phyloP scores from a whole-genome alignment of 2,888 invertebrate genomes.

The Antitype chi region DNA sequence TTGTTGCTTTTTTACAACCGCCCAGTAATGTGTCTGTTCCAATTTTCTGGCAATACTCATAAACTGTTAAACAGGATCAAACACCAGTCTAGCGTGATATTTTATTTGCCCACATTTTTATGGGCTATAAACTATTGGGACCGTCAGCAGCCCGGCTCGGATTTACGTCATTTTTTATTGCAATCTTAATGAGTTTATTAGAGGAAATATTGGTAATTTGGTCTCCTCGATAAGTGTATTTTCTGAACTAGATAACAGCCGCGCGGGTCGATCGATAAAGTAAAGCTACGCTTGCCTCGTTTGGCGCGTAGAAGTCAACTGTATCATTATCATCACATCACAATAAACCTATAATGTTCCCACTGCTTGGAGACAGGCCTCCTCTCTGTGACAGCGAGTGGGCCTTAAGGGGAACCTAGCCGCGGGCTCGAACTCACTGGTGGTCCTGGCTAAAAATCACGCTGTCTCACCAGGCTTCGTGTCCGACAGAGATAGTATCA shows the following conservation, averaged over 20 bases:
- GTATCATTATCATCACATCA: too few relatives aligned
- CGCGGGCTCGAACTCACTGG: too few relatives aligned
- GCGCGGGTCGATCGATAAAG: too few relatives aligned
- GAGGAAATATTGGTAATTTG: slow-evolving; percentile 42
- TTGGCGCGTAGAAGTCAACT: too few relatives aligned
- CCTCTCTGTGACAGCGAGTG: too few relatives aligned
- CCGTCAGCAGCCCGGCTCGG: slow-evolving; percentile 14
- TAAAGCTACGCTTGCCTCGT: too few relatives aligned
- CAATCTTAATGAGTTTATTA: slow-evolving; percentile 41
- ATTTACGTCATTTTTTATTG: slow-evolving; percentile 48
- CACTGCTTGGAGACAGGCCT: too few relatives aligned
- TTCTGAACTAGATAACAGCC: background rate
- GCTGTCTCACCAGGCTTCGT: too few relatives aligned
- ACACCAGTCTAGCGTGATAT: slow-evolving; percentile 31
- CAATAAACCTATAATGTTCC: too few relatives aligned
- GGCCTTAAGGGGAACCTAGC: too few relatives aligned
- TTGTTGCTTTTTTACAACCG: background rate
- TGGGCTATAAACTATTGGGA: slow-evolving; percentile 33
- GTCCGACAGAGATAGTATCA: too few relatives aligned
- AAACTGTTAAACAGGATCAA: slow-evolving; percentile 25
- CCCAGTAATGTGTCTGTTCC: background rate
- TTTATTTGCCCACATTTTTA: slow-evolving; percentile 47
- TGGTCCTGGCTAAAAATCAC: too few relatives aligned
- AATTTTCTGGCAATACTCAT: slow-evolving; percentile 30
- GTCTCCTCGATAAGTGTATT: background rate